These are phyloP conservation scores for Adelges cooleyi DNA, from an alignment of 1,140 invertebrate genomes.

Conservation along the genomic window DNA sequence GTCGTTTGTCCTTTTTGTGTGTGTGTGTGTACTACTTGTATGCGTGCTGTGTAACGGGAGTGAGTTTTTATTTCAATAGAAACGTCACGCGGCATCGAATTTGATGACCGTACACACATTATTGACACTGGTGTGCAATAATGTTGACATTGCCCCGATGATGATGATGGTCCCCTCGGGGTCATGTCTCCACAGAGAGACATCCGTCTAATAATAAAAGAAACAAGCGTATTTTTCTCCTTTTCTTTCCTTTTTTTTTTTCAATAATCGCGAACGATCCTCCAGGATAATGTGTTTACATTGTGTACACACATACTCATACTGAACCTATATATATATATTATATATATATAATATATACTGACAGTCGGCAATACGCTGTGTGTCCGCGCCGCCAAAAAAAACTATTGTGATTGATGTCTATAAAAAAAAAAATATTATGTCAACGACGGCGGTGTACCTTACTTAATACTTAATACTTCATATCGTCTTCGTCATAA, in stretches of 20 bases:
- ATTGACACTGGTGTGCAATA: conserved; percentile 27
- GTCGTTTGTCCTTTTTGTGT: conserved; percentile 20
- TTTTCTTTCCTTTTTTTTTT: background rate
- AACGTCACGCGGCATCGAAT: conserved; percentile 25
- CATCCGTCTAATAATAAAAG: conserved; percentile 28
- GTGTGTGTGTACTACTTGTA: background rate
- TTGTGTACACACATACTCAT: background rate
- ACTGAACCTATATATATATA: too few relatives aligned
- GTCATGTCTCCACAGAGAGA: background rate
- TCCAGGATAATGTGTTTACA: conserved; percentile 20
- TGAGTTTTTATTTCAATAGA: conserved; percentile 27
- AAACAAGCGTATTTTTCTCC: background rate
- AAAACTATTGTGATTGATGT: conserved; percentile 18
- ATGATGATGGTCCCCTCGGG: conserved; percentile 10
- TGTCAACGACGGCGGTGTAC: too few relatives aligned
- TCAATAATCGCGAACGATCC: conserved; percentile 24
- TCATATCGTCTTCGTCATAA: too few relatives aligned
- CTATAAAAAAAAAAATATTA: too few relatives aligned
- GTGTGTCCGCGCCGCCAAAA: background rate
- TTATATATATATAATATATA: too few relatives aligned
- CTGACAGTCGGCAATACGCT: background rate
- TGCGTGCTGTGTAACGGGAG: conserved; percentile 6
- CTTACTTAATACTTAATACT: too few relatives aligned
- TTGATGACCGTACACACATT: conserved; percentile 26
- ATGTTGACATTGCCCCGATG: conserved; percentile 23